phyloP scores from a whole-genome alignment of 2,888 invertebrate genomes.

The Hedya salicella region DNA sequence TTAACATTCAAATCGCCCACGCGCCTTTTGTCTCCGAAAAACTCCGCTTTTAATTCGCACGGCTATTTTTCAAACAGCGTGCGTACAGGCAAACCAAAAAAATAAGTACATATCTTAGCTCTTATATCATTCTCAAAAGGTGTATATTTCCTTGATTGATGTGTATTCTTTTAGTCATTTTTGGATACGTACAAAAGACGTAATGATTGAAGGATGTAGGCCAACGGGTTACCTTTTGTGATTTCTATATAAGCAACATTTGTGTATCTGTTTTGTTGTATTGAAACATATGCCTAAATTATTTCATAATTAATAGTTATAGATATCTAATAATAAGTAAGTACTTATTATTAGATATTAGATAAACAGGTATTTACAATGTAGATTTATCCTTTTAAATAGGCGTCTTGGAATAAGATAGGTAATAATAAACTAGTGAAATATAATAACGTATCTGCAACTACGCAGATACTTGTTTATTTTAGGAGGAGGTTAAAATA shows the following conservation, averaged over 20 bases:
- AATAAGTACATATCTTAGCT: constrained; percentile 45
- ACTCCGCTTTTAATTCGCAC: constrained; percentile 70
- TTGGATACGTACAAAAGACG: constrained; percentile 18
- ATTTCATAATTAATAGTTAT: too few species aligned
- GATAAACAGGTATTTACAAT: too few species aligned
- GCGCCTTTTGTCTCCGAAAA: constrained; percentile 80
- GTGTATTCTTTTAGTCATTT: neutral
- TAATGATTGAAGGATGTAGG: constrained; percentile 77
- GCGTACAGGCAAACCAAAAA: constrained; percentile 58
- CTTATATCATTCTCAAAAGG: neutral
- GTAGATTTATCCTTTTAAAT: too few species aligned
- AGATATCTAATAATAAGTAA: too few species aligned
- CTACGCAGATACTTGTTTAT: too few species aligned
- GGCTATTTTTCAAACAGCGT: constrained; percentile 79
- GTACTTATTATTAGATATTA: too few species aligned
- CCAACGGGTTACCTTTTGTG: constrained; percentile 69
- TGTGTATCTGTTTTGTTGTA: constrained; percentile 25
- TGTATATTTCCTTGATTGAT: neutral
- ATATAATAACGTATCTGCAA: too few species aligned
- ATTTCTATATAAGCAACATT: constrained; percentile 45
- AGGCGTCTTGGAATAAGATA: too few species aligned
- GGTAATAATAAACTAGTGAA: too few species aligned
- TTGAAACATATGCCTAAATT: constrained; percentile 1
- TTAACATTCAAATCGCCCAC: constrained; percentile 82
- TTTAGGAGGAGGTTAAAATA: too few species aligned